Evolutionary conservation across 1,140 invertebrate species (phyloP), one percentile per base, ranked within the genome.

Genomic region (Brachionus asplanchnoidis): DNA sequence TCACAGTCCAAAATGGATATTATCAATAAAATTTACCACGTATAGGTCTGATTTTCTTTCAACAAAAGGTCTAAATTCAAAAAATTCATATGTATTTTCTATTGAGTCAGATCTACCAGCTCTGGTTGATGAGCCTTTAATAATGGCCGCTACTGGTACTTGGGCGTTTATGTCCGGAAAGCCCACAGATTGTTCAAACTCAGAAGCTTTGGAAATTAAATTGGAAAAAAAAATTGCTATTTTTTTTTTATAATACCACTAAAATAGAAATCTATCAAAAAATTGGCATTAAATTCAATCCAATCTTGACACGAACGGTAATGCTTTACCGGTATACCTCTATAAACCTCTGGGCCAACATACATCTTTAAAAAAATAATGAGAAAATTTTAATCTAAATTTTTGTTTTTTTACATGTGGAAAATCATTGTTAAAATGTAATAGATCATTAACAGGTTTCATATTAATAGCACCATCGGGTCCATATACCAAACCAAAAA

Each of bases 401-500:
- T 40, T 73, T 40, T 36, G 28, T 6, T n/a, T 36, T 1, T 36
- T 20, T 68, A 28, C 50, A 65, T 60, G 53, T 5, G 79, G 79
- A 65, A 42, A 82, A 23, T 82, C 79, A 36, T 82, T 82, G 9
- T 82, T 82, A 44, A 82, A 82, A 46, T 82, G 79, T n/a, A 82
- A 46, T 4, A 82, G 20, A 12, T 60, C 17, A 82, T 68, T 82
- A 9, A 40, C 53, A 20, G 79, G 50, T n/a, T 44, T 60, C 79
- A 82, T 82, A 11, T 82, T 82, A n/a, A 77, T 50, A 2, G 60
- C 12, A 28, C 65, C 79, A 65, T 82, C 42, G 2, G 20, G 14
- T 3, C 32, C 32, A 60, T 42, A 36, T 6, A 82, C 53, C 17
- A 82, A 20, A 20, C 79, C 79, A 36, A 82, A 82, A 11, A 82